Percentiles rank a stretch among this genome's conserved stretches.
These are phyloP conservation scores for Malacoctenus gilli DNA, from an alignment of 2,797 vertebrate species.

Conservation along the genomic window DNA sequence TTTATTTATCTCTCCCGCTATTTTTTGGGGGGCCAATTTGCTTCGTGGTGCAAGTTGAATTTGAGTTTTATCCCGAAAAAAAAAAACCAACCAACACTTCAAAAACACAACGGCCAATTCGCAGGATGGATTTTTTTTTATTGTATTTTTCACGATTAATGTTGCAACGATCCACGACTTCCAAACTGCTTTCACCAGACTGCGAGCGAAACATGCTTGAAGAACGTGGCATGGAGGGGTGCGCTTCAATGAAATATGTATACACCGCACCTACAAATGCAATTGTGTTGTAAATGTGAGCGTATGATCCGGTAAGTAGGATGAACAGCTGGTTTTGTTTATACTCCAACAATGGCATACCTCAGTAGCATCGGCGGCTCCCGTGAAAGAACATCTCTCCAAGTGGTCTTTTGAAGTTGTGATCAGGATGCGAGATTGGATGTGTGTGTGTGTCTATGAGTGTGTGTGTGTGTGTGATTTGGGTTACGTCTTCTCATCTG, in stretches of 20 bases:
- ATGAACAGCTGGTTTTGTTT: conserved; percentile 49
- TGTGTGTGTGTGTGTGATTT: conserved; percentile 60
- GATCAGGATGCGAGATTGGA: conserved; percentile 55
- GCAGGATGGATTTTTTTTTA: no score
- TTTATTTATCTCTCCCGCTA: no score
- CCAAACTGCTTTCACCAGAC: no score
- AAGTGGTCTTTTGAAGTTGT: conserved; percentile 64
- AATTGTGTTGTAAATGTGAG: conserved; percentile 28
- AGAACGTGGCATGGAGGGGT: no score
- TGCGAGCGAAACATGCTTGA: no score
- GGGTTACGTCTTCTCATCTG: conserved; percentile 78
- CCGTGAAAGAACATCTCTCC: conserved; percentile 40
- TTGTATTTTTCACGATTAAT: no score
- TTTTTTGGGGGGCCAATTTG: no score
- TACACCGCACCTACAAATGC: conserved; percentile 20
- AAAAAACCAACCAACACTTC: no score
- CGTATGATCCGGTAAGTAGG: conserved; percentile 29
- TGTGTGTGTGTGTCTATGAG: conserved; percentile 21
- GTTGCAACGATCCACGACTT: no score
- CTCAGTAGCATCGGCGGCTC: conserved; percentile 25
- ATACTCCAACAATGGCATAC: conserved; percentile 38
- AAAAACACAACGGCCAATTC: no score
- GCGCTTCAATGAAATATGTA: neutral
- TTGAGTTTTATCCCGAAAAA: no score
- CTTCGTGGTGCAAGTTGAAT: no score